A percentile compares a stretch with the other conserved stretches of the same genome.
These are phyloP conservation scores for Xenopus petersii DNA, from an alignment of 2,797 vertebrate species.

Conservation along the genomic window DNA sequence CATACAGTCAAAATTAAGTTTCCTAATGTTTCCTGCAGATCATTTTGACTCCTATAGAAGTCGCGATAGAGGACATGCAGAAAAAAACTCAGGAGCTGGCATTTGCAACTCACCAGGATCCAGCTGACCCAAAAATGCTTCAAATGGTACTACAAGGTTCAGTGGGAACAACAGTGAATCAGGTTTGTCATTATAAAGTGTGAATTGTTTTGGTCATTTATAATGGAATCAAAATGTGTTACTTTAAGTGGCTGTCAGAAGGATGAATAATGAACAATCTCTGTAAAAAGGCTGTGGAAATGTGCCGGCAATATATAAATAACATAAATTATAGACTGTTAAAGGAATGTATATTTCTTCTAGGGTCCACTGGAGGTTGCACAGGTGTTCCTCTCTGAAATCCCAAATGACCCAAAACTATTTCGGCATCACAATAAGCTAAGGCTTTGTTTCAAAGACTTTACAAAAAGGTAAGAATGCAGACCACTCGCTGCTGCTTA, in stretches of 20 bases:
- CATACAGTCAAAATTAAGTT: no score
- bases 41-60: constrained; percentile 94
- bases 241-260: no score
- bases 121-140: constrained; percentile 94
- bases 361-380: constrained; percentile 97
- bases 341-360: constrained; percentile 41
- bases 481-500: no score
- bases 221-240: no score
- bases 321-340: no score
- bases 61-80: constrained; percentile 98
- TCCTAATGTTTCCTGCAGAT: constrained; percentile 65
- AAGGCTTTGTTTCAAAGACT: constrained; percentile 97
- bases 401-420: constrained; percentile 93
- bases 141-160: constrained; percentile 98
- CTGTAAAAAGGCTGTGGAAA: no score
- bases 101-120: constrained; percentile 96
- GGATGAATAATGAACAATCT: no score
- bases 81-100: constrained; percentile 97
- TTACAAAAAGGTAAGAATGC: constrained; percentile 87
- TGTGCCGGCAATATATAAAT: no score
- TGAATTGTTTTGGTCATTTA: background rate
- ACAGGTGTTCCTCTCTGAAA: constrained; percentile 96
- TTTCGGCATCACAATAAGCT: constrained; percentile 98
- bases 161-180: constrained; percentile 96
- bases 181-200: constrained; percentile 67